phyloP scores from a whole-genome alignment of 2,888 invertebrate genomes.

The Cerastis rubricosa region DNA sequence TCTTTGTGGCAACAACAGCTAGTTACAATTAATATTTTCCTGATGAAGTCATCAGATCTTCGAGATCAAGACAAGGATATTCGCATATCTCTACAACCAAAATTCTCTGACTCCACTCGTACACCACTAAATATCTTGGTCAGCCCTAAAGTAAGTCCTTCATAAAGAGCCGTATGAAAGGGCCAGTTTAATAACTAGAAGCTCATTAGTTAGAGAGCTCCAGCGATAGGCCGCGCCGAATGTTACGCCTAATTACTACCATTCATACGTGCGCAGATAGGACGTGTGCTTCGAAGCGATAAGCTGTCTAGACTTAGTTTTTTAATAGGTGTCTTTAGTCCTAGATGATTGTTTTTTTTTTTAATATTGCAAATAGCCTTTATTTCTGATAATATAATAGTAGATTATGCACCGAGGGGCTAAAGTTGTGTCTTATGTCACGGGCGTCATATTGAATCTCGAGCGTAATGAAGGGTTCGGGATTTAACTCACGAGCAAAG shows the following conservation, averaged over 20 bases:
- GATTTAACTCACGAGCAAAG: no score
- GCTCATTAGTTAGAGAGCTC: slow-evolving; percentile 69
- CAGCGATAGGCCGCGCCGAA: slow-evolving; percentile 61
- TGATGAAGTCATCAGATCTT: no score
- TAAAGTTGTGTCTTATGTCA: no score
- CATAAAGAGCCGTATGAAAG: slow-evolving; percentile 60
- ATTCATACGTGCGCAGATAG: slow-evolving; percentile 49
- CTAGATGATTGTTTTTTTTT: background rate
- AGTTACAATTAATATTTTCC: background rate
- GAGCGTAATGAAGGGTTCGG: no score
- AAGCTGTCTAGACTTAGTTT: slow-evolving; percentile 49
- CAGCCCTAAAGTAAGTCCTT: slow-evolving; percentile 57
- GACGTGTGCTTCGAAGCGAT: slow-evolving; percentile 21
- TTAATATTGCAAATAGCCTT: background rate
- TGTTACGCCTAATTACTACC: slow-evolving; percentile 65
- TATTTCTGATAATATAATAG: no score
- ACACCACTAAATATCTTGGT: background rate
- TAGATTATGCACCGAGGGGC: no score
- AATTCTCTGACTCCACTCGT: background rate
- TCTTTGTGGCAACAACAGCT: no score
- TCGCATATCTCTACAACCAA: background rate
- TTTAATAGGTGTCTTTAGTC: slow-evolving; percentile 10
- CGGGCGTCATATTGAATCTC: no score
- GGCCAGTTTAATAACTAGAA: slow-evolving; percentile 67
- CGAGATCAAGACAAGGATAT: background rate